Conservation (phyloP, 1,140 invertebrate genomes). For the Sitobion miscanthi region DNA sequence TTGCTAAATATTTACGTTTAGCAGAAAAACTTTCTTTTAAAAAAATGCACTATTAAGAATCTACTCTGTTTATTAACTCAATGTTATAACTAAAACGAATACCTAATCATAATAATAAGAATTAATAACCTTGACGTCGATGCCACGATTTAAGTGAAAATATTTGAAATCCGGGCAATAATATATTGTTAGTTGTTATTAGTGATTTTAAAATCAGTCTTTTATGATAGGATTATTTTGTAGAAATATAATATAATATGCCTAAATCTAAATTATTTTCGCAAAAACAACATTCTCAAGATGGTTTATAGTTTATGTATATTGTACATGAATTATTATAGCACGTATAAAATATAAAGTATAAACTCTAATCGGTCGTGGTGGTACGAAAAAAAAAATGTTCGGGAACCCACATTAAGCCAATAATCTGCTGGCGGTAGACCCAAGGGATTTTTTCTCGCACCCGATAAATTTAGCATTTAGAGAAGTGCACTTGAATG, state of each 20-base stretch:
- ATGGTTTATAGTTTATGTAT: not conserved
- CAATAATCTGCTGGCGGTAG: slow-evolving; percentile 31
- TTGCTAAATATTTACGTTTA: not conserved
- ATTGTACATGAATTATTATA: slow-evolving; percentile 5
- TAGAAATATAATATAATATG: not conserved
- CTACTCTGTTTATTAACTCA: not conserved
- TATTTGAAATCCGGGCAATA: not conserved
- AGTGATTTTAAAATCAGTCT: not conserved
- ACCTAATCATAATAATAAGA: not conserved
- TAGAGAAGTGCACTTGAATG: slow-evolving; percentile 32
- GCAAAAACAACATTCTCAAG: not conserved
- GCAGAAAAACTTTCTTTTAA: not conserved
- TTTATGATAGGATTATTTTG: not conserved
- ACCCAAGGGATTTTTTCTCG: slow-evolving; percentile 3
- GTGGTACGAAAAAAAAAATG: not conserved
- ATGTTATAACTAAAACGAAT: not conserved
- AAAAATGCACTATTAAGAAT: not conserved
- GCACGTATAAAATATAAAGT: not conserved
- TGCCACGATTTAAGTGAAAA: not conserved
- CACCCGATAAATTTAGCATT: slow-evolving; percentile 13
- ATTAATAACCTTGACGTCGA: not conserved
- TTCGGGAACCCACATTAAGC: not conserved
- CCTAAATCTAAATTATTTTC: not conserved
- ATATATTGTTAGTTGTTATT: too few species aligned
- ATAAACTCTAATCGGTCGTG: not conserved